Conservation (phyloP, 2,888 invertebrate genomes). For the Ophioninae sp. region DNA sequence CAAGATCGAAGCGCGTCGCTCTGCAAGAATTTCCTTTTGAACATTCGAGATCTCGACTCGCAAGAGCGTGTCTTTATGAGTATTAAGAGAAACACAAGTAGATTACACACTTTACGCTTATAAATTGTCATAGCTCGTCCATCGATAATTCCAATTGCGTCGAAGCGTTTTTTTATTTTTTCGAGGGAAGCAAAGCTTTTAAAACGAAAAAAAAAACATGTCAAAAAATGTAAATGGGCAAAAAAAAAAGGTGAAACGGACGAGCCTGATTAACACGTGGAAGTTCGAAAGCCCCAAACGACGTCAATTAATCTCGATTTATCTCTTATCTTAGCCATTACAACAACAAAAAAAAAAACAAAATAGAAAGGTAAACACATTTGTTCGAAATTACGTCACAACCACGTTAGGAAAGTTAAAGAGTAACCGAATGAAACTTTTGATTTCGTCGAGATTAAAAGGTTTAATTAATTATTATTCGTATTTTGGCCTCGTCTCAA, state of each 20-base stretch:
- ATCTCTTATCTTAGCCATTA: neutral
- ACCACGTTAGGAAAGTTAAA: constrained; percentile 32
- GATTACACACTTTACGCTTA: neutral
- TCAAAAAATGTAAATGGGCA: neutral
- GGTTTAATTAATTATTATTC: neutral
- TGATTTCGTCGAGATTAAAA: neutral
- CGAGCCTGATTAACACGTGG: constrained; percentile 10
- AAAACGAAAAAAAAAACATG: neutral
- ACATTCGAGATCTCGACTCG: constrained; percentile 20
- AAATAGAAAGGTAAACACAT: neutral
- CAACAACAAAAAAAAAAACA: neutral
- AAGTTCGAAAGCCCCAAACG: neutral
- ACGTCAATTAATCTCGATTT: constrained; percentile 7
- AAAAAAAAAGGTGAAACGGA: neutral
- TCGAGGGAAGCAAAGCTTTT: neutral
- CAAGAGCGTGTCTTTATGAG: constrained; percentile 21
- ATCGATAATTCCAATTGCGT: neutral
- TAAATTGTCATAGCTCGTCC: neutral
- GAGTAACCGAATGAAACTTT: neutral
- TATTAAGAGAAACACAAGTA: constrained; percentile 17
- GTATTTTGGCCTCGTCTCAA: neutral
- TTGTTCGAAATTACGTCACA: constrained; percentile 38
- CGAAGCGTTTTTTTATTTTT: neutral
- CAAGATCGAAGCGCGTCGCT: constrained; percentile 4
- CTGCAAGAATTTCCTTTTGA: constrained; percentile 9